Evolutionary conservation across 2,888 invertebrate genomes (phyloP).

Genomic region (Poecilobothrus nobilitatus): DNA sequence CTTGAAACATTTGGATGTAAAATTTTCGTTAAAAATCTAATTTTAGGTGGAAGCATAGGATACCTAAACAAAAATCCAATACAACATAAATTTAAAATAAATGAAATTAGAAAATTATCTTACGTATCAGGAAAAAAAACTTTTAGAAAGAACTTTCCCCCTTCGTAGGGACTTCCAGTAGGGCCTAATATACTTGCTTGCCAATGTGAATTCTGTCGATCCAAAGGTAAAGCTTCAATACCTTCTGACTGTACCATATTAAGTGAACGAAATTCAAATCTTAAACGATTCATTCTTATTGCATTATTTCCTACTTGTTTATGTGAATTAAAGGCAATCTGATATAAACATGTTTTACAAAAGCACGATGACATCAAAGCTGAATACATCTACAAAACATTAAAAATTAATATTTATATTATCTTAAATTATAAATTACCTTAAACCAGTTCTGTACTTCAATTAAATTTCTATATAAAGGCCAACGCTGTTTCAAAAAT

Average conservation of each 20-base stretch:
- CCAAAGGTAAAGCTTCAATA: constrained; percentile 43
- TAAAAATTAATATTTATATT: constrained; percentile 11
- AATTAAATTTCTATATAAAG: constrained; percentile 69
- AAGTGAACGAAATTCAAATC: constrained; percentile 57
- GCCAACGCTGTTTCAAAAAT: constrained; percentile 73
- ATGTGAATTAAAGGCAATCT: constrained; percentile 66
- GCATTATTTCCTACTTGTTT: constrained; percentile 65
- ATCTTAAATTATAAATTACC: constrained; percentile 39
- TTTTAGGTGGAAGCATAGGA: constrained; percentile 85
- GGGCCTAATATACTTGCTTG: constrained; percentile 89
- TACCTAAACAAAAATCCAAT: constrained; percentile 47
- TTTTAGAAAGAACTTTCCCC: constrained; percentile 84
- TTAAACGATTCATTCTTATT: constrained; percentile 71
- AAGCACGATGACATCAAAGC: constrained; percentile 68
- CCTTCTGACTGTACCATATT: constrained; percentile 42
- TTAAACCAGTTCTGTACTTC: constrained; percentile 70
- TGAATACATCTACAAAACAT: constrained; percentile 52
- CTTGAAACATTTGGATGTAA: constrained; percentile 91
- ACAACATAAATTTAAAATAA: constrained; percentile 19
- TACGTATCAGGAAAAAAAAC: constrained; percentile 77
- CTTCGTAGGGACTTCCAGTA: constrained; percentile 87
- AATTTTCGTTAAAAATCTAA: constrained; percentile 85
- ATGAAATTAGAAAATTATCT: constrained; percentile 28
- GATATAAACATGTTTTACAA: constrained; percentile 77
- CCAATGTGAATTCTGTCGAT: constrained; percentile 60